Conservation (phyloP, 2,113 vertebrate genomes). For the Thunnus maccoyii region DNA sequence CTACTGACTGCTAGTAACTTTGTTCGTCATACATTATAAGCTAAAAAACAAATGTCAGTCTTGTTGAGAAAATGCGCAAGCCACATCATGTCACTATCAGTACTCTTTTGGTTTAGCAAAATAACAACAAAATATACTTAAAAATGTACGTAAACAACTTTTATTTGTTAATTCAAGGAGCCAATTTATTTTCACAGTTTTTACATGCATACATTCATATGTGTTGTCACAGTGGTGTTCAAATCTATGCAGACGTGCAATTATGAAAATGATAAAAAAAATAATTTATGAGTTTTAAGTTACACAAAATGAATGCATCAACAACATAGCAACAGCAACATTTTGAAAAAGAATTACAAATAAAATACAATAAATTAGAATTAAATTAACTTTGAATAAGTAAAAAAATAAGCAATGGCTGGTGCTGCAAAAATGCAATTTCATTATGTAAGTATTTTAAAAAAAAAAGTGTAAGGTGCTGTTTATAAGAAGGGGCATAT, state of each 20-base stretch:
- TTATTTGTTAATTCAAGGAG: not conserved
- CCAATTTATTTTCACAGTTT: not conserved
- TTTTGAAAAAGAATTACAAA: not conserved
- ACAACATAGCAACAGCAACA: not conserved
- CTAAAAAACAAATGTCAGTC: no score
- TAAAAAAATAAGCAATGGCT: not conserved
- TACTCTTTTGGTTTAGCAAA: not conserved
- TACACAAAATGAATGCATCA: not conserved
- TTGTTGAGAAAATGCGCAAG: not conserved
- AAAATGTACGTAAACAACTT: not conserved
- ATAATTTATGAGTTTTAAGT: no score
- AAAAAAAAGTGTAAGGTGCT: no score
- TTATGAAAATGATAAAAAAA: not conserved
- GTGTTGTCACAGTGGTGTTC: not conserved
- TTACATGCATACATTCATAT: conserved; percentile 3
- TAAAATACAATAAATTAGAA: not conserved
- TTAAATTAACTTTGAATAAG: not conserved
- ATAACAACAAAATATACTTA: not conserved
- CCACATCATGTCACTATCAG: not conserved
- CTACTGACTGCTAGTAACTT: no score
- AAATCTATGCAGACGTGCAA: not conserved
- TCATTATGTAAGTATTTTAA: no score
- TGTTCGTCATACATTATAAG: no score
- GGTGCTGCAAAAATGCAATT: no score
- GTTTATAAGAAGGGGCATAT: not conserved